These are phyloP conservation scores for Hippocampus mohnikei DNA, from an alignment of 2,113 vertebrate genomes.

Conservation along the genomic window DNA sequence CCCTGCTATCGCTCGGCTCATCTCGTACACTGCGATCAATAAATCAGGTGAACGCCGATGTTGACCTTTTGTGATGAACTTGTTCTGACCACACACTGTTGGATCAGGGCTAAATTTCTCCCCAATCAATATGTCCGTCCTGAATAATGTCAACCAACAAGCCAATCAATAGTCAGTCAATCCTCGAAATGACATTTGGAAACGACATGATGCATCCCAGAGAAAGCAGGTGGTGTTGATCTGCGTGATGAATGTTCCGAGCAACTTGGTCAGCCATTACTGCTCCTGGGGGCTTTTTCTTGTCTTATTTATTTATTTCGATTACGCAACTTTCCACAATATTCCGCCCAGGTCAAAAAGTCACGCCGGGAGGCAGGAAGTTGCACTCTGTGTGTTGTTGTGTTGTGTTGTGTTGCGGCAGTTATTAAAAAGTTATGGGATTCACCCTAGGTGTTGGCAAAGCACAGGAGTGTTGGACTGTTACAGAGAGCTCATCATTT, in stretches of 20 bases:
- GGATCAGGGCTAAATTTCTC: not conserved
- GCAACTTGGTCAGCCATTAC: not conserved
- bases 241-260: not conserved
- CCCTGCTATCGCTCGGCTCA: not conserved
- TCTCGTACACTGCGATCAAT: conserved; percentile 12
- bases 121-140: conserved; percentile 6
- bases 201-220: not conserved
- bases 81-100: not conserved
- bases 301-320: not conserved
- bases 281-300: not conserved
- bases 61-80: conserved; percentile 21
- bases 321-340: not conserved
- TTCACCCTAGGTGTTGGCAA: conserved; percentile 11
- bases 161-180: not conserved
- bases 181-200: not conserved
- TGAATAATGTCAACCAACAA: conserved; percentile 6
- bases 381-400: not conserved
- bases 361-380: not conserved
- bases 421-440: conserved; percentile 26
- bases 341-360: conserved; percentile 6
- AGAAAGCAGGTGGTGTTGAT: not conserved
- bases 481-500: conserved; percentile 12
- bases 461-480: conserved; percentile 5
- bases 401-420: not conserved
- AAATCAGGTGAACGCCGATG: not conserved